Base-by-base conservation (phyloP, 2,113 vertebrate species). In the Phoxinus phoxinus region DNA sequence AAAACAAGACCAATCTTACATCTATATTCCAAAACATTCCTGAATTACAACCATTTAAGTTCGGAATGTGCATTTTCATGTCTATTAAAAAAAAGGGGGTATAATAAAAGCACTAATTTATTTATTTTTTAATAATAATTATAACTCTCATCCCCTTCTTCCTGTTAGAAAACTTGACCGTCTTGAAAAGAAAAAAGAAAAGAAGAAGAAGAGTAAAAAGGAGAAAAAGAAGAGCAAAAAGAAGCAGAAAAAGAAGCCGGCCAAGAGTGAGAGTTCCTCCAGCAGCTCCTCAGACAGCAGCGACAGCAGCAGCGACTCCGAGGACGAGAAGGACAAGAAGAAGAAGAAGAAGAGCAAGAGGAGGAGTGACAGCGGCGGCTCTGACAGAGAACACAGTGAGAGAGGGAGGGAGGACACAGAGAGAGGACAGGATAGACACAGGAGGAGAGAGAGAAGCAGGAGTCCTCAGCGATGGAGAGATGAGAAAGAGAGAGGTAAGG, bases 161-260 rank as follows among this genome's bases (percentile, higher is more conserved):
- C 53, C 4, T 84, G 90, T 84, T 65, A 58, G 98, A 93, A 99
- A 99, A 93, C 94, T 99, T 30, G 98, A 99, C 91, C 97, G 95
- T 71, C 94, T 99, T 44, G 97, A 99, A 85, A 98, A 98, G 92
- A 95, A 97, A 87, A 96, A 96, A 90, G 95, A 95, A 87, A 96
- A 94, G 90, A 96, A 94, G 89, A 86, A 90, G 69, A 90, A 90
- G 76, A 94, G 94, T 23, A 94, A 90, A 83, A 96, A 95, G 90
- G 96, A 95, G 71, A 97, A 97, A 86, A 95, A 93, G 88, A 97
- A 94, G 93, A 93, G 87, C 88, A 98, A 96, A 94, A 95, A 91
- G 89, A 97, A 96, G 89, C 95, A 95, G 85, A 97, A 96, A 93
- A 97, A 97, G 91, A 96, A 89, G 88, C 96, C 93, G 56, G 93